phyloP scores from a whole-genome alignment of 2,888 invertebrate genomes.

The Phengaris alcon region DNA sequence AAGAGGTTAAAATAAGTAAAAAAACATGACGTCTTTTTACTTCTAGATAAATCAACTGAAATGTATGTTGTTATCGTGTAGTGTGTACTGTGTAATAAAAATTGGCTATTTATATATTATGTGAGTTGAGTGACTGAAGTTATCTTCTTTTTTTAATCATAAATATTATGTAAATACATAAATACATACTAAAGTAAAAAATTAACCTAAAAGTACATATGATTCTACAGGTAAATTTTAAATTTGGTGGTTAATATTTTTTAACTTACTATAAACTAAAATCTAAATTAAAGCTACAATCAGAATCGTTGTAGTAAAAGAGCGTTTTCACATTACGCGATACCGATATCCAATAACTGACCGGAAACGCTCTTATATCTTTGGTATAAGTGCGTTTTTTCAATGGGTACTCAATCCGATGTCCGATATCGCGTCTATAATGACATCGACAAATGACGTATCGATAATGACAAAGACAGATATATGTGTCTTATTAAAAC shows the following conservation, averaged over 20 bases:
- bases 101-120: neutral
- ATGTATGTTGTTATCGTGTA: neutral
- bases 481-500: no score
- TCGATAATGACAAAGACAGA: no score
- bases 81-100: neutral
- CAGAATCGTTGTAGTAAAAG: slow-evolving; percentile 2
- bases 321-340: no score
- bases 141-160: neutral
- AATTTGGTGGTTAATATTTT: slow-evolving; percentile 25
- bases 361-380: no score
- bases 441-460: no score
- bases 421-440: no score
- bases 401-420: no score
- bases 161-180: neutral
- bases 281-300: slow-evolving; percentile 25
- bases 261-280: slow-evolving; percentile 6
- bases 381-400: no score
- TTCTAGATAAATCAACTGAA: no score
- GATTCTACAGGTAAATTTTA: neutral
- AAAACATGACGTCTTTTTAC: no score
- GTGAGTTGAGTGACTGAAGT: neutral
- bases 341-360: no score
- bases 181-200: neutral
- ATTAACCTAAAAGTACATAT: neutral
- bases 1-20: no score